Base-by-base conservation (phyloP, 2,113 vertebrate genomes). In the Microcebus lehilahytsara region DNA sequence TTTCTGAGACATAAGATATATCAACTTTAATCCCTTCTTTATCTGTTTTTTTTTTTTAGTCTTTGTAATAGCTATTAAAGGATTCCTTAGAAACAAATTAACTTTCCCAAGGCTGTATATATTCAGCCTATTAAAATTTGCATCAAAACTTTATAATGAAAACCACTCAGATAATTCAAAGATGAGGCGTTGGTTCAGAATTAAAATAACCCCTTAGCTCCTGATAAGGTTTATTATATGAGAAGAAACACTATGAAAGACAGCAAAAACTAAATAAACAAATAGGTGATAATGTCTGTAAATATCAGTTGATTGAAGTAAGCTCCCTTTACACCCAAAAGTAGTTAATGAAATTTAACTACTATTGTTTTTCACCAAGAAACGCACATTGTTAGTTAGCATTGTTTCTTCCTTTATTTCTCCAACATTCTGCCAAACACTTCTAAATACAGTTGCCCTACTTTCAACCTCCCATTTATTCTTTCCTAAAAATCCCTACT, bases 71-170 rank as follows among this genome's bases (percentile, higher is more conserved):
- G 74, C 71, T 86, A 95, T 92, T 94, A 96, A 97, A 97, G 40
- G 12, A 89, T 71, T 96, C 53, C 46, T 80, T 71, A 72, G 22
- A 95, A 95, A 89, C 56, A 96, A 97, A 96, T 96, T 94, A 75
- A 83, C 58, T 96, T 95, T 91, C 84, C 22, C 71, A 81, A 94
- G 64, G 72, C 67, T 93, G 1, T 85, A 71, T 94, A 92, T 89
- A 87, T 80, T 93, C 40, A 89, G 58, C 11, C 74, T 89, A 89
- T 94, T 96, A 97, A 93, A 97, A 97, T 80, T 95, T 93, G 27
- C 69, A 83, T 92, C 20, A 83, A 74, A 94, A 91, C 32, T 97
- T 96, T 86, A 87, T 95, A 95, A 88, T 75, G 37, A 97, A 95
- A 96, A 84, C 22, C 12, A 71, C 17, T 71, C 37, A 94, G 51